Evolutionary conservation across 2,113 vertebrate species (phyloP).

Genomic region (Mobula hypostoma): DNA sequence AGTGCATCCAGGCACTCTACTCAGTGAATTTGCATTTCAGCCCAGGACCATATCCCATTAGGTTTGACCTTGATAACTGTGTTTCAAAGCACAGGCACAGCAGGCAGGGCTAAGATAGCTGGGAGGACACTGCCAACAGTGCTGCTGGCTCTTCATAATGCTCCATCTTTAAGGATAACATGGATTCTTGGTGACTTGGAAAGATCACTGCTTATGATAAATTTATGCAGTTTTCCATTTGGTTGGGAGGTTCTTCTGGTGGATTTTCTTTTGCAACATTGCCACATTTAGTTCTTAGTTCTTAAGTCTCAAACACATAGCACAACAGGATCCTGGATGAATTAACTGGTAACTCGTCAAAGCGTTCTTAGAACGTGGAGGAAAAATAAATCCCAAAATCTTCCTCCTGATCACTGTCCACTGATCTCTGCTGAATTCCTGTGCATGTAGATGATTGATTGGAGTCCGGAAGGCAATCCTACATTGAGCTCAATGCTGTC

Average conservation of each 20-base stretch:
- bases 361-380: not conserved
- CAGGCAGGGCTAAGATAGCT: too few species aligned
- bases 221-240: not conserved
- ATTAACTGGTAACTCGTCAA: not conserved
- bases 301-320: not conserved
- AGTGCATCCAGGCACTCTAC: too few species aligned
- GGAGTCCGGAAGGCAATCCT: too few species aligned
- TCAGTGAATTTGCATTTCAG: too few species aligned
- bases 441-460: not conserved
- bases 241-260: not conserved
- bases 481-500: too few species aligned
- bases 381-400: not conserved
- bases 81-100: too few species aligned
- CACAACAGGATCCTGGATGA: not conserved
- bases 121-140: too few species aligned
- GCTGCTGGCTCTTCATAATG: not conserved
- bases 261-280: not conserved
- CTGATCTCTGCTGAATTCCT: too few species aligned
- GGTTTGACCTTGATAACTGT: too few species aligned
- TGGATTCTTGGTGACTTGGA: not conserved
- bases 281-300: not conserved
- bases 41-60: too few species aligned
- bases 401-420: not conserved
- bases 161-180: not conserved
- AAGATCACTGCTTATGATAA: not conserved